phyloP scores from a whole-genome alignment of 1,140 invertebrate species.

The Zaprionus taronus region DNA sequence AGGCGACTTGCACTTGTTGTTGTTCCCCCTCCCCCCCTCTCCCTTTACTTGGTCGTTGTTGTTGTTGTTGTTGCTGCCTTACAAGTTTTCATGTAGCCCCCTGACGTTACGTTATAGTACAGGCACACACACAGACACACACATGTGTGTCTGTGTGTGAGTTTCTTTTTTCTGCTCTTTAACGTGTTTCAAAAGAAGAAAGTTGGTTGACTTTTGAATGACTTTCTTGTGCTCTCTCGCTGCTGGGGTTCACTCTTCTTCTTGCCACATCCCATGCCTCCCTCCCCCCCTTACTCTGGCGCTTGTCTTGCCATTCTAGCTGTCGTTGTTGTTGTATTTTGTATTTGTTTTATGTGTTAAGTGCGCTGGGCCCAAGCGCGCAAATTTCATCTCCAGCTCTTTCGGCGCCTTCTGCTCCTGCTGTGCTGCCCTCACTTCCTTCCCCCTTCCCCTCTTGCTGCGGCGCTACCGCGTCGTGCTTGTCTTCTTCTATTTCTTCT shows the following conservation, averaged over 20 bases:
- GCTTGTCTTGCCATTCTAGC: slow-evolving; percentile 4
- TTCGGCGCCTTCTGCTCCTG: background rate
- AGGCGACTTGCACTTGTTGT: slow-evolving; percentile 58
- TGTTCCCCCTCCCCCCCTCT: too few species aligned
- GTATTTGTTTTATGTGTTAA: slow-evolving; percentile 81
- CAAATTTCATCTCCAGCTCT: slow-evolving; percentile 42
- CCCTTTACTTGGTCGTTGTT: too few species aligned
- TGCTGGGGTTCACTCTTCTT: slow-evolving; percentile 32
- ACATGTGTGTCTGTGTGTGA: slow-evolving; percentile 44
- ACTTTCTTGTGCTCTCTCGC: slow-evolving; percentile 70
- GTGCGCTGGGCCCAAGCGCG: slow-evolving; percentile 78
- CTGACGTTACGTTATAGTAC: slow-evolving; percentile 17
- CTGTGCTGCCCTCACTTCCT: background rate
- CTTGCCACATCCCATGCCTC: slow-evolving; percentile 13
- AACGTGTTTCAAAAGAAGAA: slow-evolving; percentile 82
- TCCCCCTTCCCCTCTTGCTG: background rate
- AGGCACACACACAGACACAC: background rate
- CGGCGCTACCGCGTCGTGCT: background rate
- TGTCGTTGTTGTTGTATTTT: slow-evolving; percentile 56
- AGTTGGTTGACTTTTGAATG: slow-evolving; percentile 84
- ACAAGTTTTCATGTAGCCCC: slow-evolving; percentile 41
- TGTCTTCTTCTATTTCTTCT: background rate
- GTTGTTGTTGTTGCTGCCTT: slow-evolving; percentile 26
- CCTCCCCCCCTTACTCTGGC: background rate
- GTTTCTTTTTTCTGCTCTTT: slow-evolving; percentile 65